Evolutionary conservation across 1,140 invertebrate genomes (phyloP).

Genomic region (Sarcophaga bullata): DNA sequence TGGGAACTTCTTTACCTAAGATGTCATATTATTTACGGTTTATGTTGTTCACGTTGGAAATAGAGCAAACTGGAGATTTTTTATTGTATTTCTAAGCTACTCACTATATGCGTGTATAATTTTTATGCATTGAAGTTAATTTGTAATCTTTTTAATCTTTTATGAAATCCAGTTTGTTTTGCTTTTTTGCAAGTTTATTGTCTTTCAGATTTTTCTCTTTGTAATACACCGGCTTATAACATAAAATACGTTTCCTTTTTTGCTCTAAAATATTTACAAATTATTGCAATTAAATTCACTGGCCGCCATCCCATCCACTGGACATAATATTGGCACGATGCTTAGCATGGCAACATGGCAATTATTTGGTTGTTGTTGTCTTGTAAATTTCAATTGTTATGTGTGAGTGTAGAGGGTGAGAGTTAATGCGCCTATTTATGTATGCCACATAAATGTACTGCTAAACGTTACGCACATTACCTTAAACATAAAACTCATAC

Average conservation of each 20-base stretch:
- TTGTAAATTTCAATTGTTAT: background rate
- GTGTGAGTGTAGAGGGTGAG: background rate
- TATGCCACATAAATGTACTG: slow-evolving; percentile 23
- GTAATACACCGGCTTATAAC: background rate
- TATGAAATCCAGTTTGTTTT: too few species aligned
- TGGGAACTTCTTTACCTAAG: too few species aligned
- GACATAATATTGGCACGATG: background rate
- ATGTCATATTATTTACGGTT: too few species aligned
- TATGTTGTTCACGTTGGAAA: too few species aligned
- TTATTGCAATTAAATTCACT: background rate
- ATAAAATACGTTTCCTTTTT: background rate
- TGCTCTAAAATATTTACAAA: background rate
- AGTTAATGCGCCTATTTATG: slow-evolving; percentile 27
- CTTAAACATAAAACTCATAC: slow-evolving; percentile 7
- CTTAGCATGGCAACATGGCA: background rate
- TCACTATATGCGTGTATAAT: too few species aligned
- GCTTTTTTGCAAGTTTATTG: background rate
- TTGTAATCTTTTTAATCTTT: too few species aligned
- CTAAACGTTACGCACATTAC: slow-evolving; percentile 33
- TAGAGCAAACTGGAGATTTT: too few species aligned
- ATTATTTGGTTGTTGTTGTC: background rate
- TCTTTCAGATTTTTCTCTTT: background rate
- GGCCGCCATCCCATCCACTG: background rate
- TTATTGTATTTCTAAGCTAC: too few species aligned
- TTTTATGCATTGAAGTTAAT: too few species aligned